Base-by-base conservation (phyloP, 2,113 vertebrate genomes). In the Petrocephalus microphthalmus region DNA sequence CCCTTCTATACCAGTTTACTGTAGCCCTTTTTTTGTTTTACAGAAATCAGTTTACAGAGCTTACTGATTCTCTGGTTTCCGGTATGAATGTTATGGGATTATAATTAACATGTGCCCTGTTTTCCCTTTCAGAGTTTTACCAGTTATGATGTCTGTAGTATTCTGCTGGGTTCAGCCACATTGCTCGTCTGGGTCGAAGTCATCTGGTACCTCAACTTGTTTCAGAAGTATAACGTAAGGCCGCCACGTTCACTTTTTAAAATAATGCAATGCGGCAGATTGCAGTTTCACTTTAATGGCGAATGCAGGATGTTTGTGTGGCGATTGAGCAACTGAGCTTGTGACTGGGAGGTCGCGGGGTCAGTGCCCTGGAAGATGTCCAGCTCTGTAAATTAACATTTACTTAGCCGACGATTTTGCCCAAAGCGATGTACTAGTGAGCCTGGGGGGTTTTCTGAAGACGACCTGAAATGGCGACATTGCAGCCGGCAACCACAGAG, bases 171-270 rank as follows among this genome's bases (percentile, higher is more conserved):
- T 89, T 97, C 96, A 4, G 96, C 98, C 7, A 99, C 98, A 0
- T 95, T 99, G 96, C 94, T 99, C 0, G 97, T 97, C 71, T 99
- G 98, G 98, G 94, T 98, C 10, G 97, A 98, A 87, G 97, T 98
- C 64, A 96, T 99, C 89, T 97, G 97, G 20, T 99, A 98, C 93
- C 94, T 99, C 17, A 95, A 97, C 90, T 98, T 98, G 95, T 99
- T 98, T 93, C 96, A 96, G 94, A 99, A 99, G 93, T 99, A 99
- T 89, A 99, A 99, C 49, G 98, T 99, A 96, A 96, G 97, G 89
- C 2, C 11, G 88, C 49, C 33, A 56, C 52, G 3, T n/a, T 90
- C 83, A 90, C 60, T 91, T 53, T 87, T 51, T 17, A 37, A 37
- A 7, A 10, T 19, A n/a, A 13, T 8, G 8, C 20, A 64, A 45